Conservation (phyloP, 2,797 vertebrate genomes). For the Nannoperca australis region DNA sequence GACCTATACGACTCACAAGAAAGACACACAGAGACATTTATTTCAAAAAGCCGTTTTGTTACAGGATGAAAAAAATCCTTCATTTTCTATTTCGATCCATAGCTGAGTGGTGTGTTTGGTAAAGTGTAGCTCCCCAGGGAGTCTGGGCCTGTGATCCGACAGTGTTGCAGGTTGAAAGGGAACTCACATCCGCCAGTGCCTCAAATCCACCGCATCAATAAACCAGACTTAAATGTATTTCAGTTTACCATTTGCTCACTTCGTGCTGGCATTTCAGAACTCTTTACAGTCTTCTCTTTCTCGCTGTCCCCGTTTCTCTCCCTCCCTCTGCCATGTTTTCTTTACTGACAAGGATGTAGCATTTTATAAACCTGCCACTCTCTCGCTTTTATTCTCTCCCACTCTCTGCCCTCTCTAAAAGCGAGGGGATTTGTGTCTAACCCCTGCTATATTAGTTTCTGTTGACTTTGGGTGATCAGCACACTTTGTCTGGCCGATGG, state of each 20-base stretch:
- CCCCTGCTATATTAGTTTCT: slow-evolving; percentile 58
- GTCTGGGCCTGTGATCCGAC: slow-evolving; percentile 74
- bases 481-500: slow-evolving; percentile 50
- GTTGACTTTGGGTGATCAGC: slow-evolving; percentile 58
- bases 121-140: slow-evolving; percentile 70
- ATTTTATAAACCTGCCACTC: slow-evolving; percentile 51
- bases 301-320: slow-evolving; percentile 23
- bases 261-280: slow-evolving; percentile 53
- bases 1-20: slow-evolving; percentile 39
- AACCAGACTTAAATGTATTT: slow-evolving; percentile 69
- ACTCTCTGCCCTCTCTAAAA: slow-evolving; percentile 45
- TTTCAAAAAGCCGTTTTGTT: slow-evolving; percentile 58
- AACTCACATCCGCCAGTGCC: slow-evolving; percentile 60
- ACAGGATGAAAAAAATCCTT: slow-evolving; percentile 47
- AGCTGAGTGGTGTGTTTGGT: slow-evolving; percentile 67
- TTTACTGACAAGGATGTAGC: slow-evolving; percentile 44
- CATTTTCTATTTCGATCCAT: slow-evolving; percentile 64
- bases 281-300: slow-evolving; percentile 38
- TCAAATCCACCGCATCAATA: slow-evolving; percentile 77
- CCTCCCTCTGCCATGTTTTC: slow-evolving; percentile 32
- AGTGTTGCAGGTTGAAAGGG: slow-evolving; percentile 70
- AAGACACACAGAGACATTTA: slow-evolving; percentile 34
- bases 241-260: slow-evolving; percentile 66
- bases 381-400: slow-evolving; percentile 37
- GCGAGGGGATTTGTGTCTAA: slow-evolving; percentile 55